Evolutionary conservation across 2,888 invertebrate genomes (phyloP).

Genomic region (Elmis aenea): DNA sequence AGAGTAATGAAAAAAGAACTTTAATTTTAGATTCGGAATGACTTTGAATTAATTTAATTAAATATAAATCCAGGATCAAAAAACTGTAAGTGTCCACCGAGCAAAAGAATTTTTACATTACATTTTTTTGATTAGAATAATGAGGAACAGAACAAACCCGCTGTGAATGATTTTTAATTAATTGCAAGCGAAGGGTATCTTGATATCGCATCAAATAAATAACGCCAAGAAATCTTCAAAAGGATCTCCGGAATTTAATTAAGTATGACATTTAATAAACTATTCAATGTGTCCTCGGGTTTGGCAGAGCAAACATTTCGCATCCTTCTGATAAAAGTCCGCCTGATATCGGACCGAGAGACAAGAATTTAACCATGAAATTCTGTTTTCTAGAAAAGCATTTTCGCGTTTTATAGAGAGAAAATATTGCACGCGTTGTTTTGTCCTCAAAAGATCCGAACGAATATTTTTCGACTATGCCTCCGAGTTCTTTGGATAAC

Average conservation of each 20-base stretch:
- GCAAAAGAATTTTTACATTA: too few species aligned
- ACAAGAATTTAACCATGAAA: slow-evolving; percentile 21
- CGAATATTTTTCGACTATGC: slow-evolving; percentile 17
- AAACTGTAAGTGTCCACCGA: too few species aligned
- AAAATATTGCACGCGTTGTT: slow-evolving; percentile 18
- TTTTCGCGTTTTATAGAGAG: slow-evolving; percentile 18
- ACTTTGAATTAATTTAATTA: too few species aligned
- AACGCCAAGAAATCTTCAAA: slow-evolving; percentile 17
- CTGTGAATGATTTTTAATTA: too few species aligned
- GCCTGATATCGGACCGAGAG: slow-evolving; percentile 16
- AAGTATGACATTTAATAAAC: slow-evolving; percentile 29
- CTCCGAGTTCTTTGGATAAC: slow-evolving; percentile 14
- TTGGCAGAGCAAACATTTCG: slow-evolving; percentile 26
- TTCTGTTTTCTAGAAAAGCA: slow-evolving; percentile 20
- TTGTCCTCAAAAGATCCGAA: slow-evolving; percentile 18
- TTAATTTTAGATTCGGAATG: too few species aligned
- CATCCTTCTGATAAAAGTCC: slow-evolving; percentile 19
- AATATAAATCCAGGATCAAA: too few species aligned
- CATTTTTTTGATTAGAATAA: too few species aligned
- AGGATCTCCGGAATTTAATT: slow-evolving; percentile 27
- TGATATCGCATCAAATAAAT: slow-evolving; percentile 15
- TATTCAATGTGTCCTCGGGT: slow-evolving; percentile 24
- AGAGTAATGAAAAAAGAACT: too few species aligned
- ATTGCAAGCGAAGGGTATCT: too few species aligned
- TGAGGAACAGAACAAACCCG: too few species aligned